Evolutionary conservation across 2,888 invertebrate genomes (phyloP).

Genomic region (Dicyrtomina minuta): DNA sequence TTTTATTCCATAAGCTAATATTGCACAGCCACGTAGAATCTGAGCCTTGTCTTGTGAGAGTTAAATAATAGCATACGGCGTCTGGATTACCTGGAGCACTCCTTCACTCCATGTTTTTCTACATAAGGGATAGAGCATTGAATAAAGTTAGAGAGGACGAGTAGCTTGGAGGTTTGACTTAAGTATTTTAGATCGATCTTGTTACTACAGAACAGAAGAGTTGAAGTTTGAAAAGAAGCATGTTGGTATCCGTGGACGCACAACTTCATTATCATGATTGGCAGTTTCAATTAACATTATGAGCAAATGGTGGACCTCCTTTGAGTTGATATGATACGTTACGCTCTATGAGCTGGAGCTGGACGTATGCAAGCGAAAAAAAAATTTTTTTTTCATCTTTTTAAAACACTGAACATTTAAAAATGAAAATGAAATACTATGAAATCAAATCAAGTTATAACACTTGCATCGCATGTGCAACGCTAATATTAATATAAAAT

Average conservation of each 20-base stretch:
- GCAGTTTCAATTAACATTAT: conserved; percentile 71
- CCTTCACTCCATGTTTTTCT: neutral
- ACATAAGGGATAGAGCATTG: neutral
- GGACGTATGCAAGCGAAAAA: conserved; percentile 1
- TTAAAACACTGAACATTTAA: too few relatives aligned
- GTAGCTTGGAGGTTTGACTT: conserved; percentile 10
- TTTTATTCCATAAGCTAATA: neutral
- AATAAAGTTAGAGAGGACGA: neutral
- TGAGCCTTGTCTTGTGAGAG: too few relatives aligned
- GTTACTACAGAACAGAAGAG: neutral
- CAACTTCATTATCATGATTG: conserved; percentile 75
- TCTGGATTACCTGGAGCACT: neutral
- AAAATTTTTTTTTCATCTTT: too few relatives aligned
- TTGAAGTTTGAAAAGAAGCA: conserved; percentile 15
- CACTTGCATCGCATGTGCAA: too few relatives aligned
- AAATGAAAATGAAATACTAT: too few relatives aligned
- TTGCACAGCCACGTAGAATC: too few relatives aligned
- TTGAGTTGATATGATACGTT: conserved; percentile 28
- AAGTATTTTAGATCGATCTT: neutral
- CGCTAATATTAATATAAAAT: too few relatives aligned
- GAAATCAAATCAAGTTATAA: too few relatives aligned
- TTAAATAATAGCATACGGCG: neutral
- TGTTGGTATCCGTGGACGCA: conserved; percentile 54
- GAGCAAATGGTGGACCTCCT: conserved; percentile 53
- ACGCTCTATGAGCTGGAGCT: neutral